Evolutionary conservation across 92 coral and sea anemone species (phyloP).

Genomic region (Montipora capitata): DNA sequence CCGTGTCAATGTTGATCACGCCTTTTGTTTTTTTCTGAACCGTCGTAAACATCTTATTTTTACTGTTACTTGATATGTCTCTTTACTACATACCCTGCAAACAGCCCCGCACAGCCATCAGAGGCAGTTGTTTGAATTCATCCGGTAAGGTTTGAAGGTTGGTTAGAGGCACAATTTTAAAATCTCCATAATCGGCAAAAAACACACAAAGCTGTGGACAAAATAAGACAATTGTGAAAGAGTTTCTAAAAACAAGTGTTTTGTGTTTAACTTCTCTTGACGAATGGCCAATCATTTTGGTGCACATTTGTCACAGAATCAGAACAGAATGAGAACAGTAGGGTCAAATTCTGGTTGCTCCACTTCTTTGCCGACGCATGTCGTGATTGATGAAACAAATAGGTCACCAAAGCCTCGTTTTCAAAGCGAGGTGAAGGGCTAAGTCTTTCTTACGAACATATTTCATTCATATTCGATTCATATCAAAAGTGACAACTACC

Average conservation of each 20-base stretch:
- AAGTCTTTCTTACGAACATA: no score
- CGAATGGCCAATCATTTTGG: no score
- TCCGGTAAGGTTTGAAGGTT: slow-evolving; percentile 81
- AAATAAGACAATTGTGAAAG: background rate
- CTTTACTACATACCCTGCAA: slow-evolving; percentile 80
- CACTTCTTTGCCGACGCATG: background rate
- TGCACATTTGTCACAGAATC: no score
- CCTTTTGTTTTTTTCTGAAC: no score
- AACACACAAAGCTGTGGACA: slow-evolving; percentile 77
- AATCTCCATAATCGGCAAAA: slow-evolving; percentile 92
- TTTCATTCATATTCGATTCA: no score
- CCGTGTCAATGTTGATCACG: no score
- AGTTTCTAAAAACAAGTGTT: no score
- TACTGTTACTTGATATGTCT: background rate
- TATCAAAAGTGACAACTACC: no score
- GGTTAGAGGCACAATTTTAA: slow-evolving; percentile 70
- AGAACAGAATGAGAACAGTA: no score
- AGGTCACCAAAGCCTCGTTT: no score
- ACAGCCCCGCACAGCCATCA: slow-evolving; percentile 84
- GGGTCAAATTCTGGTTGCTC: background rate
- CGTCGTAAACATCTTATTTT: background rate
- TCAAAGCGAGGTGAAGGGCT: no score
- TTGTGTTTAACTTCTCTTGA: no score
- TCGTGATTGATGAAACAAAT: background rate
- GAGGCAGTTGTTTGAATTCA: slow-evolving; percentile 83